Percentiles rank a stretch among this genome's conserved stretches.
These are phyloP conservation scores for Bubo bubo DNA, from an alignment of 2,113 vertebrate species.

Conservation along the genomic window DNA sequence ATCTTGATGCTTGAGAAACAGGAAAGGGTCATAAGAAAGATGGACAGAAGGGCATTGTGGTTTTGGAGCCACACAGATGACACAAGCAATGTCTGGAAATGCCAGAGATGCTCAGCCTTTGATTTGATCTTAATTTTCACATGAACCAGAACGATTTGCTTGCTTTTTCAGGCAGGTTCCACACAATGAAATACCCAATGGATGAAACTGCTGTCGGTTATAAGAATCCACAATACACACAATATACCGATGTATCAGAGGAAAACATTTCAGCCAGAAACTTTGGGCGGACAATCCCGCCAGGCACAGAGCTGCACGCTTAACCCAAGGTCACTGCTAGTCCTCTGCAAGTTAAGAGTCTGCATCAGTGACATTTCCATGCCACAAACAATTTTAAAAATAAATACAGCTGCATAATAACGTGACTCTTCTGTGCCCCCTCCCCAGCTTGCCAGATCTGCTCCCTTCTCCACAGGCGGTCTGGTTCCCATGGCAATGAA, in stretches of 20 bases:
- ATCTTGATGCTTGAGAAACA: background rate
- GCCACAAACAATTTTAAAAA: background rate
- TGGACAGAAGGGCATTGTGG: background rate
- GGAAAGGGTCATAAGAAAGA: background rate
- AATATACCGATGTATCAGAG: background rate
- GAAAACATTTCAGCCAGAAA: background rate
- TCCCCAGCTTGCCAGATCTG: slow-evolving; percentile 26
- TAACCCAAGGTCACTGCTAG: background rate
- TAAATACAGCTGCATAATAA: background rate
- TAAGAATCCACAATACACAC: background rate
- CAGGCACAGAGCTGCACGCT: background rate
- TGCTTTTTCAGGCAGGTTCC: background rate
- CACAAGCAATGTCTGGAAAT: background rate
- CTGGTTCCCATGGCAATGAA: slow-evolving; percentile 70
- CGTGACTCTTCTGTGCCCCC: background rate
- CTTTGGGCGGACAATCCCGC: background rate
- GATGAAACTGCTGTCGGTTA: background rate
- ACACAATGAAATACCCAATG: background rate
- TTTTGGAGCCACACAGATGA: background rate
- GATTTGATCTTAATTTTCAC: background rate
- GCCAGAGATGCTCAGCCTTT: background rate
- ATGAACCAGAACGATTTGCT: background rate
- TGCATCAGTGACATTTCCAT: background rate
- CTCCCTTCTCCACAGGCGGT: slow-evolving; percentile 33
- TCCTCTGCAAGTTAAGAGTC: background rate